A percentile compares a stretch with the other conserved stretches of the same genome.
Evolutionary conservation across 1,140 invertebrate genomes (phyloP).

Genomic region (Diuraphis noxia): DNA sequence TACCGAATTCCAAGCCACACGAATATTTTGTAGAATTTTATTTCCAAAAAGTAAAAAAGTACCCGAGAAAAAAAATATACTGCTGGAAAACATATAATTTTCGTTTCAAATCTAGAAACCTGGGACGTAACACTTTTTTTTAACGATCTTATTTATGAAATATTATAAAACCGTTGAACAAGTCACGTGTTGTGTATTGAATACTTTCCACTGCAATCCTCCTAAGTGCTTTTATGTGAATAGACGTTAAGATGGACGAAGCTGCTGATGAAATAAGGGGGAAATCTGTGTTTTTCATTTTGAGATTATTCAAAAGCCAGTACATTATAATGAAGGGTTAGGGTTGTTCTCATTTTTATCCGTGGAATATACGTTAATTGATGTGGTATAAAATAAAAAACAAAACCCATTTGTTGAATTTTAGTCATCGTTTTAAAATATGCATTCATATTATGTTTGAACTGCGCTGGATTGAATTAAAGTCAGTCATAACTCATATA

Average conservation of each 20-base stretch:
- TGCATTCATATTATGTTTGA: not conserved
- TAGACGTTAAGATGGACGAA: not conserved
- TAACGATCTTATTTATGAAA: constrained; percentile 14
- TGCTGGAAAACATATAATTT: not conserved
- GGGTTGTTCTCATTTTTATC: not conserved
- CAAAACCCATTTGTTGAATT: not conserved
- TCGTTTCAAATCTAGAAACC: no score
- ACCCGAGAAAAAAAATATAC: not conserved
- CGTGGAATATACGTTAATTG: constrained; percentile 5
- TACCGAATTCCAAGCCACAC: not conserved
- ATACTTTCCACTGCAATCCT: constrained; percentile 10
- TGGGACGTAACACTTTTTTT: not conserved
- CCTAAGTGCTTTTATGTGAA: constrained; percentile 23
- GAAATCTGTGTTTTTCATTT: constrained; percentile 6
- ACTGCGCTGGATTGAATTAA: not conserved
- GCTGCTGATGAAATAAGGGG: not conserved
- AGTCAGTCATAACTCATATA: not conserved
- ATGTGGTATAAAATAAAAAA: not conserved
- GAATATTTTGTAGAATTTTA: not conserved
- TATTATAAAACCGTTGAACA: not conserved
- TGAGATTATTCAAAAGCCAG: not conserved
- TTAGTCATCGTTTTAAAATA: not conserved
- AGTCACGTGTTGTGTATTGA: constrained; percentile 8
- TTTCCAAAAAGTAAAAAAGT: not conserved
- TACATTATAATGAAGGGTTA: not conserved